Evolutionary conservation across 2,888 invertebrate genomes (phyloP), one percentile per base, ranked within the genome.

Genomic region (Coremacera marginata): DNA sequence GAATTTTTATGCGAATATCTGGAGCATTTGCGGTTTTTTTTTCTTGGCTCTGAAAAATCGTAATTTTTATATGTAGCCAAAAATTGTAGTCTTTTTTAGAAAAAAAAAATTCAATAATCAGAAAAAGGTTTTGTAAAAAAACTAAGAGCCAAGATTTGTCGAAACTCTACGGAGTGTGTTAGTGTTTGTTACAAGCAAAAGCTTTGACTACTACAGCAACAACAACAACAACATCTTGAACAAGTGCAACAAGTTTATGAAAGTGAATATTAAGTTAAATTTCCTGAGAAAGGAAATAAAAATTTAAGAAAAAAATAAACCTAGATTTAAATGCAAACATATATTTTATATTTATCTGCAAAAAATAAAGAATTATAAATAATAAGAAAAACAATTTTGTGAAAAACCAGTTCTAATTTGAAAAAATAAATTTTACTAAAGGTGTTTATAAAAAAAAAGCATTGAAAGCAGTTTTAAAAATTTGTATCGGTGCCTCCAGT

Each of bases 1-100:
- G 19, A 19, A 37, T 14, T 37, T 55, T 67, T 55, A 4, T 34
- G 67, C 67, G 67, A 44, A 72, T 63, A 52, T 19, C 34, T 67
- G 27, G 34, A 60, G 57, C 37, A 57, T 9, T 16, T 27, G 14
- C 27, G 27, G 14, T 3, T 70, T 27, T 37, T 16, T 70, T 25
- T 70, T 31, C 52, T 31, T 70, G 4, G 25, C 27, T 22, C 57
- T 22, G 3, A 22, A 22, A 14, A 60, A 8, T 44, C 44, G 44
- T 44, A 44, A 1, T 55, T 55, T 55, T 55, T 31, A 19, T n/a
- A 19, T 19, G 55, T 9, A 16, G 19, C 5, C 19, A 16, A n/a
- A 19, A n/a, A 22, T 19, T 55, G 2, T 19, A 3, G 55, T 8
- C 9, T 55, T 11, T 44, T 44, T 7, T 5, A 60, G 27, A 60